Evolutionary conservation across 2,797 vertebrate species (phyloP).

Genomic region (Smutsia temminckii): DNA sequence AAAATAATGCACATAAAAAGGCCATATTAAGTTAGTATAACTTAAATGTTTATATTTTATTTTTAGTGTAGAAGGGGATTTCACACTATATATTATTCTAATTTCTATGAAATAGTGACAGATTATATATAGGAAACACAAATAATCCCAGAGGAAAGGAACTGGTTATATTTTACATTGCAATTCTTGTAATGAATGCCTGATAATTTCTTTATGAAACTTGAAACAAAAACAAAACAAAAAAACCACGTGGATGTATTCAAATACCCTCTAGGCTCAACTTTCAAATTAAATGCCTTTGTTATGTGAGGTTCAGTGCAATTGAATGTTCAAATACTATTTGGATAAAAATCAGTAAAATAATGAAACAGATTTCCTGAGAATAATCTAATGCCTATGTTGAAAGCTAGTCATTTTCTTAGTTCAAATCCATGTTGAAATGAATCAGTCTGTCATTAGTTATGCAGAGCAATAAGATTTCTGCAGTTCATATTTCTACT

Average conservation of each 20-base stretch:
- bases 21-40: not conserved
- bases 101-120: not conserved
- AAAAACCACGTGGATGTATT: not conserved
- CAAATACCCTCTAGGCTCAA: not conserved
- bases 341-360: conserved; percentile 22
- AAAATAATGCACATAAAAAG: not conserved
- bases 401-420: not conserved
- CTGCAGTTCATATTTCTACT: not conserved
- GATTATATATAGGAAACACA: not conserved
- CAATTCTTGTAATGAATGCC: not conserved
- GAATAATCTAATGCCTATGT: not conserved
- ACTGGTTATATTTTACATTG: not conserved
- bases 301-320: not conserved
- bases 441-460: not conserved
- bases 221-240: not conserved
- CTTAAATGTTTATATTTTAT: not conserved
- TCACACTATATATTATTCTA: not conserved
- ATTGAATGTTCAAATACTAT: not conserved
- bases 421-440: not conserved
- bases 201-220: not conserved
- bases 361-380: not conserved
- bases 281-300: not conserved
- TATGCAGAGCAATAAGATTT: not conserved
- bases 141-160: not conserved
- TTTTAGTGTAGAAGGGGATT: not conserved